A percentile compares a stretch with the other conserved stretches of the same genome.
Evolutionary conservation across 2,888 invertebrate species (phyloP).

Genomic region (Noctua pronuba): DNA sequence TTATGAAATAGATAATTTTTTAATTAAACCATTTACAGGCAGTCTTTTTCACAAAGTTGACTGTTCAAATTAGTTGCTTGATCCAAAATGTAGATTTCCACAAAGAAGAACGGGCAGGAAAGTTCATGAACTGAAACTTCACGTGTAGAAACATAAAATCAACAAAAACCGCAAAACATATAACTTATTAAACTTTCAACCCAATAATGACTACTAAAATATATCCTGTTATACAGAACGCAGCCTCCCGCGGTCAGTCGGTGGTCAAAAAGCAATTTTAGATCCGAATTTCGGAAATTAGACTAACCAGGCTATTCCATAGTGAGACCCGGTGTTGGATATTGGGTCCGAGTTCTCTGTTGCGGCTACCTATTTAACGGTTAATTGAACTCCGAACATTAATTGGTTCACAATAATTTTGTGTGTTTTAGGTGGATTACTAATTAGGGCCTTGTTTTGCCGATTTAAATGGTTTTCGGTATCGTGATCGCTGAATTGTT

Average conservation of each 20-base stretch:
- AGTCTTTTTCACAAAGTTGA: not conserved
- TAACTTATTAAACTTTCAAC: conserved; percentile 17
- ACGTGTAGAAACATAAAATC: not conserved
- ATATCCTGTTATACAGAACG: conserved; percentile 31
- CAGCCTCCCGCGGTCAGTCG: conserved; percentile 31
- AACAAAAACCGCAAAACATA: not conserved
- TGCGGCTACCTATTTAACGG: conserved; percentile 77
- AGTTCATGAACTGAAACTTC: not conserved
- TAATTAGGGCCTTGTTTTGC: conserved; percentile 53
- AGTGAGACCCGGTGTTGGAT: conserved; percentile 62
- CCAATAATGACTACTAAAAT: conserved; percentile 13
- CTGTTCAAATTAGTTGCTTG: not conserved
- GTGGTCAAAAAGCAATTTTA: conserved; percentile 60
- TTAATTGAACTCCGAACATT: conserved; percentile 76
- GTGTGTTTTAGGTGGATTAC: conserved; percentile 58
- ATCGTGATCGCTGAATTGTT: conserved; percentile 17
- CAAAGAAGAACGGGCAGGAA: not conserved
- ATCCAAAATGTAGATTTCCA: not conserved
- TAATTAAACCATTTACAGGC: not conserved
- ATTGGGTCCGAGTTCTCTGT: conserved; percentile 72
- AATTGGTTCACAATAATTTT: conserved; percentile 66
- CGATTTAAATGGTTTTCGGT: conserved; percentile 55
- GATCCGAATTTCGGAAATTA: conserved; percentile 72
- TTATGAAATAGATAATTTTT: not conserved
- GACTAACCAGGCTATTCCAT: conserved; percentile 62